Conservation (phyloP, 2,888 invertebrate genomes). For the Apodemia hepburni region DNA sequence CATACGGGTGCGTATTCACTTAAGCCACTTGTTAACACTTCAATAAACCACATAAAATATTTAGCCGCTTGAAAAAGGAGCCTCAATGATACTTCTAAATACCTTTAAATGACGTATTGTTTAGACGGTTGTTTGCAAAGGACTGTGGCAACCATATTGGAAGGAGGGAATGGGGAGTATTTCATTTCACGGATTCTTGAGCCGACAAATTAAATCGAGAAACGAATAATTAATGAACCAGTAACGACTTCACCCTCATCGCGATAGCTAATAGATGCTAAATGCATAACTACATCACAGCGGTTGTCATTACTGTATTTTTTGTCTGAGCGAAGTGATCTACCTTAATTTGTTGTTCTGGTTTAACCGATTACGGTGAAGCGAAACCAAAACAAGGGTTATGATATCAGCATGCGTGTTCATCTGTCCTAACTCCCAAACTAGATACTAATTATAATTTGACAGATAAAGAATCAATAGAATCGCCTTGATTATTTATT, state of each 20-base stretch:
- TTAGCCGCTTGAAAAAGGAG: background rate
- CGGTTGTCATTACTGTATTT: too few species aligned
- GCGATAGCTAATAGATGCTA: background rate
- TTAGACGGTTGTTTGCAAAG: background rate
- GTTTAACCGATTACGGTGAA: too few species aligned
- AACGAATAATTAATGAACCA: background rate
- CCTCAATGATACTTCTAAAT: background rate
- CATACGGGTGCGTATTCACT: background rate
- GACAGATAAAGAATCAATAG: too few species aligned
- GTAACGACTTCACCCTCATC: background rate
- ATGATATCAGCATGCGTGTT: too few species aligned
- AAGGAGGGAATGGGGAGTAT: background rate
- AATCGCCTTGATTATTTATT: too few species aligned
- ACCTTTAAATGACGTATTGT: background rate
- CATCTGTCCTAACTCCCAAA: too few species aligned
- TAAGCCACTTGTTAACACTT: background rate
- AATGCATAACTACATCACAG: too few species aligned
- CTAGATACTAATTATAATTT: too few species aligned
- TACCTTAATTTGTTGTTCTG: too few species aligned
- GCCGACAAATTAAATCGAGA: background rate
- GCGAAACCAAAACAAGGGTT: too few species aligned
- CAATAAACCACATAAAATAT: background rate
- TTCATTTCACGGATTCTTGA: background rate
- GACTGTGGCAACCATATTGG: background rate
- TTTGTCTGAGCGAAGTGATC: too few species aligned